Evolutionary conservation across 1,140 invertebrate genomes (phyloP), one percentile per base, ranked within the genome.

Genomic region (Drosophila melanica): DNA sequence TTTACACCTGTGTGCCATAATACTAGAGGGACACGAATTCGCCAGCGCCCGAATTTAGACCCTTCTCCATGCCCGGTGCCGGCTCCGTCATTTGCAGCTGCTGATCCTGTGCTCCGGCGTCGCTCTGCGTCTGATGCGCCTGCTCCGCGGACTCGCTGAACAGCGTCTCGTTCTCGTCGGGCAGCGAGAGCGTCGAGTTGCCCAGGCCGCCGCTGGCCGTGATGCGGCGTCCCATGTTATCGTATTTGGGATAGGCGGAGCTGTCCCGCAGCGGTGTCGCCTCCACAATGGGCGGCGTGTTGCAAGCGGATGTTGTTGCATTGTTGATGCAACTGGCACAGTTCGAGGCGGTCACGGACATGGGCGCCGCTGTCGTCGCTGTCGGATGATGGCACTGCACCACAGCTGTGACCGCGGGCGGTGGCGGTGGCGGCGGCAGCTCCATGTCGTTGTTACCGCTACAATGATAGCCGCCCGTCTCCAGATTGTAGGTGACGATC

Each of bases 151-250:
- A 66, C 41, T 92, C 86, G 45, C 79, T 91, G 50, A 92, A 92
- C 7, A 87, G 76, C 1, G 86, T 92, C 39, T 92, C 91, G 33
- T 79, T 89, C 58, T 91, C 91, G 79, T 96, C 96, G 33, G 95
- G 95, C 67, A 97, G 91, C 12, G 96, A 97, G 71, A 97, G 94
- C 1, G 95, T 96, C 10, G 96, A 97, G 80, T 94, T 95, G 37
- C 81, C 74, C 48, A 87, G 47, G 0, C 64, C 82, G 33, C 97
- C 97, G 73, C 96, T 96, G 2, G 96, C 97, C 6, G 97, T 98
- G 10, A 97, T 96, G 77, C 97, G 93, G 27, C 96, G 96, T 1
- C 97, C 97, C 95, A 98, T 96, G 89, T 97, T 97, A 91, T 98
- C 97, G 91, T 98, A 98, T 35, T 95, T 94, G 14, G 95, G 94